Evolutionary conservation across 2,797 vertebrate species (phyloP), one percentile per base, ranked within the genome.

Genomic region (Lagodon rhomboides): DNA sequence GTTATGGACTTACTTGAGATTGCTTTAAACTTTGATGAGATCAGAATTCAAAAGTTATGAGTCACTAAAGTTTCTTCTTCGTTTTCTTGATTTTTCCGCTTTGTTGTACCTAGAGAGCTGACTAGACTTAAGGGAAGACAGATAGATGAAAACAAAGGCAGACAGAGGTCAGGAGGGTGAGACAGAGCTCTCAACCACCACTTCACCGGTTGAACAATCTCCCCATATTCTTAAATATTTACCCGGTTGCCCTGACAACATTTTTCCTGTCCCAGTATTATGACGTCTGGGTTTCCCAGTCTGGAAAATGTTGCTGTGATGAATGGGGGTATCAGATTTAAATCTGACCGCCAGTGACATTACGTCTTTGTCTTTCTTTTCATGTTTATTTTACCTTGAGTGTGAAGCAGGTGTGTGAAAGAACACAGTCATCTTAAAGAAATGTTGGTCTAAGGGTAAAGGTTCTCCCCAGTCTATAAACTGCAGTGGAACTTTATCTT

Each of bases 191-290:
- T 83, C 44, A 46, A 69, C 62, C 72, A 72, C 70, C 64, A 54
- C 30, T 43, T 77, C 82, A 82, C 84, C 76, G 64, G 47, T 70
- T 73, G 55, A 79, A 79, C 78, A 80, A 92, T 94, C 84, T 93
- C 94, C 93, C 90, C 94, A 95, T 95, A 70, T 54, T 65, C 95
- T 95, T 93, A 95, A 96, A 97, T 96, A 96, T 96, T 95, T 93
- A 95, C 93, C 91, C 91, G 90, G 96, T 97, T 96, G 18, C 77
- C 85, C 47, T 34, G 82, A 76, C 84, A 50, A 69, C 87, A 82
- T 87, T 86, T 67, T 83, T 85, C 77, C 64, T 12, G 25, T 71
- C 67, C 56, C 54, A 25, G 51, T 77, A 73, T 79, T 86, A 77
- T 77, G 73, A 84, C 68, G 12, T 78, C 77, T 65, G 78, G 69